Percentiles rank a stretch among this genome's conserved stretches.
Conservation (phyloP, 2,888 invertebrate genomes). For the Carabus problematicus region DNA sequence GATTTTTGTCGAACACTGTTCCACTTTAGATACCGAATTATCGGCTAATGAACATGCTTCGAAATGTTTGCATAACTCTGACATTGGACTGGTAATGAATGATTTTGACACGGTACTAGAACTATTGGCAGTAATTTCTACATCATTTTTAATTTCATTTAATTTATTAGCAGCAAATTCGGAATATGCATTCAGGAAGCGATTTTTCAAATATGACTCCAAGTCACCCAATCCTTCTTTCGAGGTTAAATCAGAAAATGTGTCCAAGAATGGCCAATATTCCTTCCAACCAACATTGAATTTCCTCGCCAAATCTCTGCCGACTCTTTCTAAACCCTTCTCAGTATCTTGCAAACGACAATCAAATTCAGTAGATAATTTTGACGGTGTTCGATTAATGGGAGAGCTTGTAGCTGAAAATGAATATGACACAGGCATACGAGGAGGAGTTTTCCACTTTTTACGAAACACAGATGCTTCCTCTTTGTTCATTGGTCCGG, state of each 20-base stretch:
- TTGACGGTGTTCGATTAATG: slow-evolving; percentile 26
- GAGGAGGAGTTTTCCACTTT: slow-evolving; percentile 85
- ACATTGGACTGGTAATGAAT: slow-evolving; percentile 62
- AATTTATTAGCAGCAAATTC: slow-evolving; percentile 56
- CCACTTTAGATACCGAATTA: slow-evolving; percentile 52
- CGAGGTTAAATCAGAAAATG: slow-evolving; percentile 79
- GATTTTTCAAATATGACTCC: slow-evolving; percentile 72
- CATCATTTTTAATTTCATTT: slow-evolving; percentile 32
- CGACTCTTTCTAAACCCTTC: slow-evolving; percentile 88
- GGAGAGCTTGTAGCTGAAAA: slow-evolving; percentile 27
- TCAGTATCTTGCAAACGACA: slow-evolving; percentile 75
- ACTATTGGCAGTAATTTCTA: slow-evolving; percentile 46
- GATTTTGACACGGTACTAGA: slow-evolving; percentile 45
- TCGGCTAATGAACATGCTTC: slow-evolving; percentile 64
- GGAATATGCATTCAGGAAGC: slow-evolving; percentile 47
- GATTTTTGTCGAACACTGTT: slow-evolving; percentile 18
- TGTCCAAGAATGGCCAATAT: slow-evolving; percentile 90
- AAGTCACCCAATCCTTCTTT: slow-evolving; percentile 75
- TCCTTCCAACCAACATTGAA: slow-evolving; percentile 85
- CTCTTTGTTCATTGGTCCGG: slow-evolving; percentile 87
- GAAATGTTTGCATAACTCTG: slow-evolving; percentile 67
- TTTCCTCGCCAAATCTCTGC: slow-evolving; percentile 75
- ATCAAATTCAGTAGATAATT: slow-evolving; percentile 33
- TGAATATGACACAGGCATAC: slow-evolving; percentile 50
- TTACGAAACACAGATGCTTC: slow-evolving; percentile 76